Conservation (phyloP, 64 coral and sea anemone genomes). For the Anthopleura sola region DNA sequence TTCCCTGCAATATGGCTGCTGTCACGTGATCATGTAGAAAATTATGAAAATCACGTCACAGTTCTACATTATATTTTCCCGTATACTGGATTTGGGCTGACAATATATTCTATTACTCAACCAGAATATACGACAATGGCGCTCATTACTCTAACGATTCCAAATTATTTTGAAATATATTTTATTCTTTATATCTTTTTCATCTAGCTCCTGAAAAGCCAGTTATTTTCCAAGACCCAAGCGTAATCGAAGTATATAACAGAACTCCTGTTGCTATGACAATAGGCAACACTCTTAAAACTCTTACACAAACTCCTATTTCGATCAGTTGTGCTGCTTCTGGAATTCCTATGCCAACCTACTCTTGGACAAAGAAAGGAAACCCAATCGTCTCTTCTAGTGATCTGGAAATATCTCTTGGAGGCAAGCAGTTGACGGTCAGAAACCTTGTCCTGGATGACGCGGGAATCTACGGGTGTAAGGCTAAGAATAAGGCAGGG, state of each 20-base stretch:
- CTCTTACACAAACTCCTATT: constrained; percentile 37
- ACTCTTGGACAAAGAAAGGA: constrained; percentile 49
- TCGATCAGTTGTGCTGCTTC: constrained; percentile 30
- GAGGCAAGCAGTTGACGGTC: constrained; percentile 6
- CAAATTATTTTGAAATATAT: background rate
- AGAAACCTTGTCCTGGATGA: constrained; percentile 24
- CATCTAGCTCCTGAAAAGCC: constrained; percentile 42
- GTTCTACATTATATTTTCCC: no score
- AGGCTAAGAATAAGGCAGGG: constrained; percentile 34
- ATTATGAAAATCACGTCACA: no score
- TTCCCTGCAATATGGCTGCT: no score
- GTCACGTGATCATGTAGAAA: no score
- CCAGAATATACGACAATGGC: no score
- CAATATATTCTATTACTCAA: background rate
- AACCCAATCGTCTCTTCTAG: background rate
- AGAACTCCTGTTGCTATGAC: constrained; percentile 18
- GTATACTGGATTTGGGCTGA: background rate
- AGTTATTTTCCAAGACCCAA: constrained; percentile 10
- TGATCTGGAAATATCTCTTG: constrained; percentile 24
- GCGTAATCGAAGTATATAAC: constrained; percentile 32
- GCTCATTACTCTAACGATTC: background rate
- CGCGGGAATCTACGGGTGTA: constrained; percentile 41
- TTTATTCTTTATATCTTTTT: background rate
- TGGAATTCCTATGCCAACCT: constrained; percentile 61
- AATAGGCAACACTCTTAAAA: constrained; percentile 44